phyloP scores from a whole-genome alignment of 2,113 vertebrate species.

The Melanotaenia duboulayi region DNA sequence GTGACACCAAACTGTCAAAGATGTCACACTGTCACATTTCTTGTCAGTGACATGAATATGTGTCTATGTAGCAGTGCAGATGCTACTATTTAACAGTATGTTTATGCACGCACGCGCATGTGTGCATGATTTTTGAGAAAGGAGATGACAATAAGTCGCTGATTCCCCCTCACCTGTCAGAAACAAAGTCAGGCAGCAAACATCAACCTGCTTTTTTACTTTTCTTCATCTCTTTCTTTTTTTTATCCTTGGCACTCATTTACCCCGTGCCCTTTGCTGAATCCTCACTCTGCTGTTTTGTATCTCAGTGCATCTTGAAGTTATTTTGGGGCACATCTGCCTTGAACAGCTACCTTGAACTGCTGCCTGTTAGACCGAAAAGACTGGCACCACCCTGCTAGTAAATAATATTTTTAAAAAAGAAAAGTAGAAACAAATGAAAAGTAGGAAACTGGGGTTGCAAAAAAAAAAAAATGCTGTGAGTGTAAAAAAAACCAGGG shows the following conservation, averaged over 20 bases:
- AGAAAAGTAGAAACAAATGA: constrained; percentile 43
- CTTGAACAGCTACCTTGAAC: constrained; percentile 57
- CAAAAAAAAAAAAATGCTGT: constrained; percentile 13
- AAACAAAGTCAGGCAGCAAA: constrained; percentile 37
- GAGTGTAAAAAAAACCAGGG: background rate
- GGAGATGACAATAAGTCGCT: constrained; percentile 49
- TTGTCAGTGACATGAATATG: constrained; percentile 38
- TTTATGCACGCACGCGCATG: constrained; percentile 1
- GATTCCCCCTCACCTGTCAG: constrained; percentile 55
- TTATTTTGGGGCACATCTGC: constrained; percentile 69
- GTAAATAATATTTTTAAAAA: constrained; percentile 24
- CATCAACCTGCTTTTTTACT: constrained; percentile 11
- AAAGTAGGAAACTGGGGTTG: constrained; percentile 15
- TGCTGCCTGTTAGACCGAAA: constrained; percentile 54
- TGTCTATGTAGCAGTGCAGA: constrained; percentile 29
- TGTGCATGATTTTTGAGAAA: constrained; percentile 1
- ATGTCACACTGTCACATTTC: constrained; percentile 82
- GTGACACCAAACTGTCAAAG: constrained; percentile 87
- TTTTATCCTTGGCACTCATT: constrained; percentile 29
- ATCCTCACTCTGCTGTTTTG: constrained; percentile 60
- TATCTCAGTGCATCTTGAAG: constrained; percentile 46
- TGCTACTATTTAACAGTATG: constrained; percentile 23
- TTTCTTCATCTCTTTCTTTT: background rate
- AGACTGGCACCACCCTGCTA: constrained; percentile 49
- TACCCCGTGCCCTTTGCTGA: constrained; percentile 49